Base-by-base conservation (phyloP, 2,113 vertebrate genomes). In the Aix galericulata region DNA sequence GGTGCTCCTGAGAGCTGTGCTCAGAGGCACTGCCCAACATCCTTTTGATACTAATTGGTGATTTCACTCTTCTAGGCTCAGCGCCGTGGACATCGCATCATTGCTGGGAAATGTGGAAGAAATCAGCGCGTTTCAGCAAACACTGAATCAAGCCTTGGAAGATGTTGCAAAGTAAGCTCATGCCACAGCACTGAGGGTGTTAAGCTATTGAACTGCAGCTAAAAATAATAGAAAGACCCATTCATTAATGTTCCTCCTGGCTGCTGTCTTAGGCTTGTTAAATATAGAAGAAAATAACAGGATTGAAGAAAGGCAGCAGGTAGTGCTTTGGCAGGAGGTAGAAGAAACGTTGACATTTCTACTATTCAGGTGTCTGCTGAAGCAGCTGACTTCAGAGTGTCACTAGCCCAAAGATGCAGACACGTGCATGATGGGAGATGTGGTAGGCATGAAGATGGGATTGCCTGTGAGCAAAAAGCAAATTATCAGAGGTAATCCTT, bases 71-170 rank as follows among this genome's bases (percentile, higher is more conserved):
- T 93, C n/a, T 68, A 99, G 99, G 96, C 97, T 99, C 89, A 98
- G 98, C 16, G 95, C 96, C 2, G 96, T 97, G 60, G 99, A 99
- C 91, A 98, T 98, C 1, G 75, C 97, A 1, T 98, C 98, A 17
- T 94, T 99, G 88, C 97, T 99, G 96, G 99, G 99, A 67, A 99
- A 99, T 60, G 97, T 99, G 76, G 99, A 99, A 88, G 99, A 99
- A 94, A 98, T 99, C 81, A 98, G 98, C 74, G 97, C 98, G 7
- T 99, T 99, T 97, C 99, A 99, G 95, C 99, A 99, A 95, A 98
- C 97, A 0, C 98, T 99, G 20, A 99, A 99, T 96, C 98, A 98
- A 89, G 91, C 98, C 86, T 97, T 99, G 97, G 99, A 99, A 97
- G 99, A 99, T 86, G 99, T 98, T 94, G 98, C 98, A 38, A 99